Conservation (phyloP, 2,113 vertebrate species). For the Mus pahari region DNA sequence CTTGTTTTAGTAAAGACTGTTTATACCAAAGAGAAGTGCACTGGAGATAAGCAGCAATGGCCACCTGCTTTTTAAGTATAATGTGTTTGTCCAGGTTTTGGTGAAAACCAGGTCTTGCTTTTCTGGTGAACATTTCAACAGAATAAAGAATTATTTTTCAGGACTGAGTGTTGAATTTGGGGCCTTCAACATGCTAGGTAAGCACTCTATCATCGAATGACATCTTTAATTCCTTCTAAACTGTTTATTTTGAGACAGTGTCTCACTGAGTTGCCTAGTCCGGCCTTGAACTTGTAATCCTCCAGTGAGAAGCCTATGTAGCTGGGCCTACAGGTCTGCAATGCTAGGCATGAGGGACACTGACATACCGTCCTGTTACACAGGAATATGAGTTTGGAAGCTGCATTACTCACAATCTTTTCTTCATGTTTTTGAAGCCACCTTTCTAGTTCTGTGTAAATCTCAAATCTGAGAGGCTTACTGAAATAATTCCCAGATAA, state of each 20-base stretch:
- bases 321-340: background rate
- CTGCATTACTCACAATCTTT: background rate
- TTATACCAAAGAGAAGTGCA: background rate
- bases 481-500: background rate
- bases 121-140: background rate
- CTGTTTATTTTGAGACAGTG: background rate
- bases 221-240: background rate
- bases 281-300: background rate
- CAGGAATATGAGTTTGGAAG: background rate
- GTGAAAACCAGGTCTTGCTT: background rate
- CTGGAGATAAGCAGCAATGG: background rate
- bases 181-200: too few relatives aligned
- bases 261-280: background rate
- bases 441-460: background rate
- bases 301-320: background rate
- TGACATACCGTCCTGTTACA: background rate
- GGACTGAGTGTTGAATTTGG: too few relatives aligned
- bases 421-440: slow-evolving; percentile 14
- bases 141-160: background rate
- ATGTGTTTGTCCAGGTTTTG: background rate
- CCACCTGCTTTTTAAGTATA: background rate
- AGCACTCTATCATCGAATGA: background rate
- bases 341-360: background rate
- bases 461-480: background rate
- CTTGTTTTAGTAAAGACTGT: background rate